phyloP scores from a whole-genome alignment of 2,113 vertebrate species.

The Tretioscincus oriximinensis region DNA sequence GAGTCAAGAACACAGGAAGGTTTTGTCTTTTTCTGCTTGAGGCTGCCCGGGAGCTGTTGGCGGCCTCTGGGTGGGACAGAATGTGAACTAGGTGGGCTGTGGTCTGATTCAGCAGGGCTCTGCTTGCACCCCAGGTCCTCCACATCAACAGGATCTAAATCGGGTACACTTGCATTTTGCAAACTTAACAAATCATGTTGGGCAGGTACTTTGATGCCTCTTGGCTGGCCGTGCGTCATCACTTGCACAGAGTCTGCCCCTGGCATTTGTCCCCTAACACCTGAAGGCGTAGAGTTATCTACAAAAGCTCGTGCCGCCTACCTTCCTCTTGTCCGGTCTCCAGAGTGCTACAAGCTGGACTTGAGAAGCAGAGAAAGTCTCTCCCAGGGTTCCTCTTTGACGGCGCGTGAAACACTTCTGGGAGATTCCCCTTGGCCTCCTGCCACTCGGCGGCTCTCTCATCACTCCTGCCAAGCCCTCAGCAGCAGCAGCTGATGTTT shows the following conservation, averaged over 20 bases:
- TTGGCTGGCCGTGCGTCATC: background rate
- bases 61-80: too few species aligned
- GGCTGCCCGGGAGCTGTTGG: too few species aligned
- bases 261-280: too few species aligned
- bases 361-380: background rate
- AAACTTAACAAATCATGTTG: background rate
- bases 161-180: background rate
- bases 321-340: too few species aligned
- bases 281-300: too few species aligned
- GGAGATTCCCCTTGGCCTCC: background rate
- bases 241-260: too few species aligned
- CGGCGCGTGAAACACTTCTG: background rate
- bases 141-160: background rate
- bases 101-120: too few species aligned
- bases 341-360: too few species aligned
- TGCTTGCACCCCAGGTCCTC: background rate
- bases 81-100: too few species aligned
- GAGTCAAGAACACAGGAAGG: too few species aligned
- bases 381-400: background rate
- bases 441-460: background rate
- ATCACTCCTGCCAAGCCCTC: background rate
- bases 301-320: too few species aligned
- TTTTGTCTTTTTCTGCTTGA: too few species aligned
- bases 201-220: background rate
- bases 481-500: slow-evolving; percentile 42